Conservation (phyloP, 2,113 vertebrate genomes). For the Suricata suricatta region DNA sequence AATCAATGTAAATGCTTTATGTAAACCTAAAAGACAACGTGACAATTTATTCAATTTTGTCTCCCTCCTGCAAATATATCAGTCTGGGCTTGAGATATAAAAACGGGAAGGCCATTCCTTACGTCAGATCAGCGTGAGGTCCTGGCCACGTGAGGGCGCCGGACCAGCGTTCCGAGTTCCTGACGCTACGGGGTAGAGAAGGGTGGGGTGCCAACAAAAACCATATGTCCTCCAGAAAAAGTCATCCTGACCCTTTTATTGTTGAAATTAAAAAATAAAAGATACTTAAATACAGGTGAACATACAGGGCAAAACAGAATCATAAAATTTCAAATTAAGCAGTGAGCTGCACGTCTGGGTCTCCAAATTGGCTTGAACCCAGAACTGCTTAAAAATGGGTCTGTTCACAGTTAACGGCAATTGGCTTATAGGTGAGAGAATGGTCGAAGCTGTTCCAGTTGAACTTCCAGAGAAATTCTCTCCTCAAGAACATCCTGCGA, state of each 20-base stretch:
- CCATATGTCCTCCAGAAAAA: slow-evolving; percentile 80
- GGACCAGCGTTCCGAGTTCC: slow-evolving; percentile 12
- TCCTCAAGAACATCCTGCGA: slow-evolving; percentile 97
- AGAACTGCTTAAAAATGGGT: slow-evolving; percentile 83
- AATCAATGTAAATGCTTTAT: not conserved
- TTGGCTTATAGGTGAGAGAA: slow-evolving; percentile 97
- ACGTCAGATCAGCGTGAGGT: slow-evolving; percentile 69
- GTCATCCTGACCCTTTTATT: slow-evolving; percentile 81
- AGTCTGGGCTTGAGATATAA: slow-evolving; percentile 60
- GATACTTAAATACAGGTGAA: slow-evolving; percentile 88
- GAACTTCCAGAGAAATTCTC: slow-evolving; percentile 99
- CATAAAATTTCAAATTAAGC: slow-evolving; percentile 86
- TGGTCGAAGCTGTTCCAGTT: slow-evolving; percentile 99
- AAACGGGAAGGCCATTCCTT: slow-evolving; percentile 57
- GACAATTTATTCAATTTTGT: not conserved
- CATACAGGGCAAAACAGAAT: slow-evolving; percentile 85
- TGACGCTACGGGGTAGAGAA: not conserved
- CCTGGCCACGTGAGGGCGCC: slow-evolving; percentile 70
- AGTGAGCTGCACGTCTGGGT: slow-evolving; percentile 86
- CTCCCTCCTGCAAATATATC: slow-evolving; percentile 66
- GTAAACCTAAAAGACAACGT: not conserved
- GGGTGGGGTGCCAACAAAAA: slow-evolving; percentile 75
- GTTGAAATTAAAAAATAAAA: slow-evolving; percentile 88
- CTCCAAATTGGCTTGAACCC: slow-evolving; percentile 87
- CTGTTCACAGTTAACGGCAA: slow-evolving; percentile 89